A percentile compares a stretch with the other conserved stretches of the same genome.
These are phyloP conservation scores for Thyatira batis DNA, from an alignment of 2,888 invertebrate genomes.

Conservation along the genomic window DNA sequence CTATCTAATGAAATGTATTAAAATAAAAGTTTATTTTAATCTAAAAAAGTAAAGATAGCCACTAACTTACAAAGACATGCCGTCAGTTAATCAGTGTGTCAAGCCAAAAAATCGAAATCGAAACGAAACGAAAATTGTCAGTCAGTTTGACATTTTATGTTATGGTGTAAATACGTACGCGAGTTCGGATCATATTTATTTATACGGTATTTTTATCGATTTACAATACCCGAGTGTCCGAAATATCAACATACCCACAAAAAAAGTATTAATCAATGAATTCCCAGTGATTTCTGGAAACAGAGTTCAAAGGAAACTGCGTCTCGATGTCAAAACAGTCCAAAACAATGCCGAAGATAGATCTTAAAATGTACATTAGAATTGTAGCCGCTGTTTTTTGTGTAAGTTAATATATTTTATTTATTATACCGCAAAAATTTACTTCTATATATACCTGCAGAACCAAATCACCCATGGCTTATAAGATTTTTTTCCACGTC, in stretches of 20 bases:
- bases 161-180: not conserved
- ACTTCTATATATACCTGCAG: too few relatives aligned
- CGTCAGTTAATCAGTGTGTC: too few relatives aligned
- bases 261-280: constrained; percentile 13
- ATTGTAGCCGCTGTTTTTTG: constrained; percentile 72
- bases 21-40: too few relatives aligned
- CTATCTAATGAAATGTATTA: too few relatives aligned
- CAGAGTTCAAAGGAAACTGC: not conserved
- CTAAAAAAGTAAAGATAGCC: too few relatives aligned
- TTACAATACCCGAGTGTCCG: not conserved
- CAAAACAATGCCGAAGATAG: constrained; percentile 66
- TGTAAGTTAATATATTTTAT: constrained; percentile 51
- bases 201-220: not conserved
- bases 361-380: constrained; percentile 67
- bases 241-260: not conserved
- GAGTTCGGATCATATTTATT: not conserved
- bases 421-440: not conserved
- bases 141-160: not conserved
- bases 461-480: too few relatives aligned
- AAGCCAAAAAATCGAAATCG: too few relatives aligned
- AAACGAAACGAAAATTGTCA: too few relatives aligned
- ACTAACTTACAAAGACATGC: too few relatives aligned
- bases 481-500: not conserved
- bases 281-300: not conserved
- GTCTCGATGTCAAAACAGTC: constrained; percentile 64